phyloP scores from a whole-genome alignment of 2,888 invertebrate species.

The Lamproptera curius region DNA sequence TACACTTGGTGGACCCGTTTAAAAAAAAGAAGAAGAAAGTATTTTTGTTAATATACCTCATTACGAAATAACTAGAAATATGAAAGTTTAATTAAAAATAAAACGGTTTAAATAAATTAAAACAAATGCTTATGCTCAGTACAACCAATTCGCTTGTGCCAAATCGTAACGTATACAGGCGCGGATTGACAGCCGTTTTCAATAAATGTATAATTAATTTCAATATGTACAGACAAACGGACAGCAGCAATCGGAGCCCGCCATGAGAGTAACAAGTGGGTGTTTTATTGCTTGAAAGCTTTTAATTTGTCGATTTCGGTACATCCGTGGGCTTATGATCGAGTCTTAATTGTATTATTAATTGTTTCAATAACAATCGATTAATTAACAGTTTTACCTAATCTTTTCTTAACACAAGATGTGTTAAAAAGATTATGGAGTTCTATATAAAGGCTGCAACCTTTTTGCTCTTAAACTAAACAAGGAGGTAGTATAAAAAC shows the following conservation, averaged over 20 bases:
- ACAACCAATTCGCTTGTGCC: conserved; percentile 21
- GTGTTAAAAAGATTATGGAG: no score
- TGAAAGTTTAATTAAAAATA: not conserved
- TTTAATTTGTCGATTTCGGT: conserved; percentile 9
- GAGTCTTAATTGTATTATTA: conserved; percentile 1
- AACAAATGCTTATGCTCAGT: not conserved
- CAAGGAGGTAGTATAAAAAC: no score
- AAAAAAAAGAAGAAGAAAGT: no score
- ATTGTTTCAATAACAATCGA: no score
- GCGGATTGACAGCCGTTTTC: conserved; percentile 35
- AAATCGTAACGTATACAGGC: conserved; percentile 3
- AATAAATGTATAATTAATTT: conserved; percentile 66
- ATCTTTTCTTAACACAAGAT: no score
- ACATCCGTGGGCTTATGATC: not conserved
- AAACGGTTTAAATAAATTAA: not conserved
- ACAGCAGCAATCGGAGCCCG: conserved; percentile 47
- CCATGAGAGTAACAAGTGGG: not conserved
- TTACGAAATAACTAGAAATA: no score
- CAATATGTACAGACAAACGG: conserved; percentile 47
- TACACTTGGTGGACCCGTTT: no score
- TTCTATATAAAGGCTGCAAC: no score
- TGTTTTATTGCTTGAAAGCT: conserved; percentile 8
- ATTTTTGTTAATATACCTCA: no score
- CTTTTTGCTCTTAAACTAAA: no score
- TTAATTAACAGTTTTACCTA: no score